A percentile compares a stretch with the other conserved stretches of the same genome.
These are phyloP conservation scores for Semotilus atromaculatus DNA, from an alignment of 2,797 vertebrate species.

Conservation along the genomic window DNA sequence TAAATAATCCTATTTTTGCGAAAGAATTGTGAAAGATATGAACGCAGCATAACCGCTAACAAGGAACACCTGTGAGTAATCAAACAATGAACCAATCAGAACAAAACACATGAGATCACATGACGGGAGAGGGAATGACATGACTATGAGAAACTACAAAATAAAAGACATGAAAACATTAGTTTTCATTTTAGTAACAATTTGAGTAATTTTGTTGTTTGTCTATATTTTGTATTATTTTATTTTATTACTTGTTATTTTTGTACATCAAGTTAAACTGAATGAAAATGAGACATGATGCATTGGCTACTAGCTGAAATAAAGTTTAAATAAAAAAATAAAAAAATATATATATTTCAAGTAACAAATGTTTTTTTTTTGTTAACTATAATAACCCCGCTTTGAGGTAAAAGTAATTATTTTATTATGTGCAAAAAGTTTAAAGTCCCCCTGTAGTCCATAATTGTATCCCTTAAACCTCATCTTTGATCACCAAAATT, in stretches of 20 bases:
- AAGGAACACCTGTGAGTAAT: not conserved
- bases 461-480: too few relatives aligned
- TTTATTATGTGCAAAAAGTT: not conserved
- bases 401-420: not conserved
- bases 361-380: not conserved
- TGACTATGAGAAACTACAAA: not conserved
- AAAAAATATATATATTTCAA: too few relatives aligned
- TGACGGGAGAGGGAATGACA: not conserved
- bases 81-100: not conserved
- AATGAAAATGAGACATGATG: not conserved
- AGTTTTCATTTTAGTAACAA: not conserved
- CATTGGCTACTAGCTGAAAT: not conserved
- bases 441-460: too few relatives aligned
- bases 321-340: too few relatives aligned
- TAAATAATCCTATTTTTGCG: not conserved
- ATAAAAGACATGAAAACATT: too few relatives aligned
- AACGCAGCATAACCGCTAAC: too few relatives aligned
- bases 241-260: not conserved
- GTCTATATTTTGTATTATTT: not conserved
- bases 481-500: too few relatives aligned
- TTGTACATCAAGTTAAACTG: not conserved
- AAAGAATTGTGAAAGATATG: too few relatives aligned
- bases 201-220: not conserved
- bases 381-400: not conserved
- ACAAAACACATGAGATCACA: not conserved